Evolutionary conservation across 2,113 vertebrate species (phyloP), one percentile per base, ranked within the genome.

Genomic region (Pelmatolapia mariae): DNA sequence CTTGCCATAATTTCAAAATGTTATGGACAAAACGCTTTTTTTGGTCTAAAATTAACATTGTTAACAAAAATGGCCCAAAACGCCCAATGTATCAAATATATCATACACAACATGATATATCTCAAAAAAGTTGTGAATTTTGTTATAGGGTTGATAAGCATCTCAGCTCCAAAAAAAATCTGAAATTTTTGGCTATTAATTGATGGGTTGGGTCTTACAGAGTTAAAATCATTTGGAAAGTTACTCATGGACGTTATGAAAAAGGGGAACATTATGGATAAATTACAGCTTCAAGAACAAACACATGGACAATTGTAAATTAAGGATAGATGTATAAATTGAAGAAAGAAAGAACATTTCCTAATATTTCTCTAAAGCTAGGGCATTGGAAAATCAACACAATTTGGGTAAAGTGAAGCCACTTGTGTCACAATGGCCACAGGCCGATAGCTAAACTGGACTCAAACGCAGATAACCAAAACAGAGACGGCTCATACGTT

Each of bases 131-230:
- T 33, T 59, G 0, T 61, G 29, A 3, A 33, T 61, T 61, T 61
- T 61, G 16, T 61, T 33, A 7, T 61, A 61, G 2, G 57, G 57
- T 61, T 61, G 19, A 33, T 61, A 33, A 19, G 29, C 57, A 33
- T 61, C 16, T 19, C 5, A 10, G 1, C 29, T 19, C 9, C 1
- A n/a, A 0, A 0, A 31, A 5, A 61, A 19, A 31, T 61, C 57
- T 0, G 57, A 33, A 33, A 31, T 33, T 10, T 19, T 33, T 33
- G 57, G 0, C 5, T 61, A 61, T 33, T 61, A 33, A 33, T 61
- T 61, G 57, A 61, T 33, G 57, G 29, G 57, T 61, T 61, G 29
- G 57, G 29, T 61, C 3, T 33, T 33, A 33, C 5, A 61, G 57
- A 0, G 9, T 61, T 61, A 61, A 61, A 61, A 61, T 33, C 8